Base-by-base conservation (phyloP, 2,113 vertebrate species). In the Lathamus discolor region DNA sequence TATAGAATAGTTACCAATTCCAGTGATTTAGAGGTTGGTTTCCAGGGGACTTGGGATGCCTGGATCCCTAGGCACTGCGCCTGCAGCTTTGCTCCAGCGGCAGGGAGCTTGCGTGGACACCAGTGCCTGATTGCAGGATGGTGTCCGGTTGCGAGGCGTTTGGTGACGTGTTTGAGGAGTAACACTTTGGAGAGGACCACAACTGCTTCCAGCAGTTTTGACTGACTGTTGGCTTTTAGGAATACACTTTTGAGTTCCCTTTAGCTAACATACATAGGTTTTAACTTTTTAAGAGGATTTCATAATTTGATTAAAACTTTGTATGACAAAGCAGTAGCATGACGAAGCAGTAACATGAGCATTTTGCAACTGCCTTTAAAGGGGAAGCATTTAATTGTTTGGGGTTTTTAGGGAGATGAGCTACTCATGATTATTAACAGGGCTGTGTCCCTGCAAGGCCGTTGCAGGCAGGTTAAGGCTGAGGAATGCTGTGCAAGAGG, bases 401-500 rank as follows among this genome's bases (percentile, higher is more conserved):
- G 69, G 80, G 83, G 62, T 67, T 95, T 85, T 79, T 10, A 44
- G 88, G 74, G 77, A 95, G 93, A 92, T 52, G 83, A 91, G 73
- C 80, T 88, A 16, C 64, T 86, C 46, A 59, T 74, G 88, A 28
- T 90, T 86, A 83, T 92, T 84, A 92, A 39, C 43, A 83, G 88
- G 83, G 79, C 88, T 86, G 79, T 66, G 90, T 85, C 63, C 59
- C 80, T 88, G 70, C 76, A 37, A 90, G 86, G 92, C 95, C 17
- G 1, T 78, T 86, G 52, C 88, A 95, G 90, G 86, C 79, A 85
- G 86, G 75, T 57, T 85, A 92, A 92, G 92, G 82, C 75, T 94
- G 85, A 83, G 76, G 43, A 96, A 93, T 41, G 94, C 91, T 79
- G 83, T 29, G 86, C 83, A 78, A 78, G 91, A 93, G 69, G 91